These are phyloP conservation scores for Discoglossus pictus DNA, from an alignment of 2,797 vertebrate species.

Conservation along the genomic window DNA sequence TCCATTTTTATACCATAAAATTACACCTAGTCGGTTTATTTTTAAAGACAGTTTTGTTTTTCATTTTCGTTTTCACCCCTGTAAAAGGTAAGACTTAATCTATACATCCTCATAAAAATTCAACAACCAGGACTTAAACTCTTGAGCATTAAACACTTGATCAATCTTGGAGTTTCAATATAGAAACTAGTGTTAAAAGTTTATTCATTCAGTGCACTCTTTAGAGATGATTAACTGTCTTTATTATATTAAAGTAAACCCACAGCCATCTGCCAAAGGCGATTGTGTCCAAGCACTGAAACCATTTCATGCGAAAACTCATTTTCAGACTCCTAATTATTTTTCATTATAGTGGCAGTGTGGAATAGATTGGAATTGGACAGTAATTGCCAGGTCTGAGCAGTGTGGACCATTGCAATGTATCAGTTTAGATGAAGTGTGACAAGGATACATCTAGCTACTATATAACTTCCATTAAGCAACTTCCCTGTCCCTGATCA, in stretches of 20 bases:
- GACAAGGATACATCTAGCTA: conserved; percentile 92
- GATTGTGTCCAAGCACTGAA: conserved; percentile 91
- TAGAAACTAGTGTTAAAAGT: conserved; percentile 79
- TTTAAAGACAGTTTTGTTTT: conserved; percentile 8
- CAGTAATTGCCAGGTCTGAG: conserved; percentile 94
- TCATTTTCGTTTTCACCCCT: conserved; percentile 14
- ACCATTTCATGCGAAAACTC: conserved; percentile 97
- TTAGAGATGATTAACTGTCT: conserved; percentile 91
- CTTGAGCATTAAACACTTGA: conserved; percentile 66
- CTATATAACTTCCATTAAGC: conserved; percentile 88
- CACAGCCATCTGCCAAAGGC: conserved; percentile 89
- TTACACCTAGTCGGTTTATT: conserved; percentile 11
- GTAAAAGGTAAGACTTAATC: conserved; percentile 37
- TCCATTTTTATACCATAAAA: too few species aligned
- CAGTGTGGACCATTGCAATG: conserved; percentile 84
- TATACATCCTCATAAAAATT: conserved; percentile 50
- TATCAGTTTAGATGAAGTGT: conserved; percentile 96
- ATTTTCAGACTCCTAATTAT: conserved; percentile 99
- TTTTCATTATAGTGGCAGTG: conserved; percentile 94
- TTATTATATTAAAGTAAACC: conserved; percentile 90
- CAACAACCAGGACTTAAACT: conserved; percentile 48
- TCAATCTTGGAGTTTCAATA: conserved; percentile 71
- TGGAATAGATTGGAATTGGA: conserved; percentile 96
- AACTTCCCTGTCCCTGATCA: conserved; percentile 88
- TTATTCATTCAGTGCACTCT: conserved; percentile 82